Evolutionary conservation across 1,140 invertebrate species (phyloP), one percentile per base, ranked within the genome.

Genomic region (Temnothorax nylanderi): DNA sequence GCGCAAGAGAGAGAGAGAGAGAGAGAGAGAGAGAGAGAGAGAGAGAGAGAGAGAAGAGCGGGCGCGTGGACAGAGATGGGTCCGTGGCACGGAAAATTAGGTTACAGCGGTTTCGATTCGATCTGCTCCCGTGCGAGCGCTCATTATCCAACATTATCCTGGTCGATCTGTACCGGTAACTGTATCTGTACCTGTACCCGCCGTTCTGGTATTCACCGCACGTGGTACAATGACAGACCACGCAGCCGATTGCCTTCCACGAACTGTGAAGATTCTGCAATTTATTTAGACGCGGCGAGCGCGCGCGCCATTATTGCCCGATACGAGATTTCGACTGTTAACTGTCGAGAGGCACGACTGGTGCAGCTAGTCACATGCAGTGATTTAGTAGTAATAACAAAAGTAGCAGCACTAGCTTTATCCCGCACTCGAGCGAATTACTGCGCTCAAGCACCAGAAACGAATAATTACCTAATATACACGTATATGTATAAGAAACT

Each of bases 141-240:
- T 85, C 74, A 85, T 85, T 85, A 85, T 85, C 84, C 84, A 51
- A 80, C 60, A 78, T 77, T 84, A 84, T 75, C 69, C 80, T 41
- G n/a, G 32, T 32, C 69, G 80, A 75, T n/a, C 69, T 60, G 69
- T 47, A 58, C 18, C 13, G 11, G 54, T 76, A 16, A 13, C 26
- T 6, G n/a, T 58, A 34, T 26, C 32, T 56, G 51, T 56, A 56
- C 11, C 34, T 34, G 76, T 65, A 65, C 41, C 37, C 49, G 51
- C 11, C 3, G 67, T 21, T 10, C n/a, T 21, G 37, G n/a, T 75
- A 75, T 75, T 75, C 56, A 44, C 16, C 16, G 26, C 58, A 44
- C 26, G 56, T 8, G 58, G 37, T 26, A 58, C 74, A 85, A 85
- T 65, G 84, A 85, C 84, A 67, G 84, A 80, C 80, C 62, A 56